Percentiles rank a stretch among this genome's conserved stretches.
Evolutionary conservation across 2,888 invertebrate genomes (phyloP).

Genomic region (Macaria liturata): DNA sequence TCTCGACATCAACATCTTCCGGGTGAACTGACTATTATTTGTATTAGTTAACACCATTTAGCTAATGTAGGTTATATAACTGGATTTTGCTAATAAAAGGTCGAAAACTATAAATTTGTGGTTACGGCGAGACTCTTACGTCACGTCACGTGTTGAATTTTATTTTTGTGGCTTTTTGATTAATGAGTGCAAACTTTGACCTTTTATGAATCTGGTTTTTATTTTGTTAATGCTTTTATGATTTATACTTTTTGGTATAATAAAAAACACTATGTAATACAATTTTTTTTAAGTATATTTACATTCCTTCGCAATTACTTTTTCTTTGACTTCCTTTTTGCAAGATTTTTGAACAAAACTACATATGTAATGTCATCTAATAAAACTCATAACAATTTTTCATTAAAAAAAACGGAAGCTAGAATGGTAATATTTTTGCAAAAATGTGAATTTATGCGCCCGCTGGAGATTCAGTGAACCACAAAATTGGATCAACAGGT

Average conservation of each 20-base stretch:
- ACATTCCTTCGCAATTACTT: too few relatives aligned
- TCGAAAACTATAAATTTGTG: constrained; percentile 3
- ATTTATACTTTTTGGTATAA: too few relatives aligned
- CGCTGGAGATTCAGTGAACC: constrained; percentile 19
- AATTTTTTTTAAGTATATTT: too few relatives aligned
- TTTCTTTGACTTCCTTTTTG: too few relatives aligned
- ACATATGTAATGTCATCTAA: too few relatives aligned
- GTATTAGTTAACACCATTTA: constrained; percentile 1
- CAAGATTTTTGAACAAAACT: too few relatives aligned
- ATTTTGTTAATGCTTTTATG: neutral
- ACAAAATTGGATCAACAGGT: constrained; percentile 29
- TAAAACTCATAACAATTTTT: too few relatives aligned
- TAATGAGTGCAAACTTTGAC: neutral
- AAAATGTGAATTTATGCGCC: constrained; percentile 19
- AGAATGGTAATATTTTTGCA: constrained; percentile 2
- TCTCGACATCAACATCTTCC: constrained; percentile 32
- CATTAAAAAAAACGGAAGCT: neutral
- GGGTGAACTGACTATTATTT: constrained; percentile 26
- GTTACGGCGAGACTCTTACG: constrained; percentile 2
- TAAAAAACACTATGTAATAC: too few relatives aligned
- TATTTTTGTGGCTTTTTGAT: neutral
- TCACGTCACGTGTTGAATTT: neutral
- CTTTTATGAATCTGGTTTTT: neutral
- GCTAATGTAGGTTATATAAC: constrained; percentile 16
- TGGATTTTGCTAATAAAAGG: constrained; percentile 14